phyloP scores from a whole-genome alignment of 2,888 invertebrate species.

The Tipula confusa region DNA sequence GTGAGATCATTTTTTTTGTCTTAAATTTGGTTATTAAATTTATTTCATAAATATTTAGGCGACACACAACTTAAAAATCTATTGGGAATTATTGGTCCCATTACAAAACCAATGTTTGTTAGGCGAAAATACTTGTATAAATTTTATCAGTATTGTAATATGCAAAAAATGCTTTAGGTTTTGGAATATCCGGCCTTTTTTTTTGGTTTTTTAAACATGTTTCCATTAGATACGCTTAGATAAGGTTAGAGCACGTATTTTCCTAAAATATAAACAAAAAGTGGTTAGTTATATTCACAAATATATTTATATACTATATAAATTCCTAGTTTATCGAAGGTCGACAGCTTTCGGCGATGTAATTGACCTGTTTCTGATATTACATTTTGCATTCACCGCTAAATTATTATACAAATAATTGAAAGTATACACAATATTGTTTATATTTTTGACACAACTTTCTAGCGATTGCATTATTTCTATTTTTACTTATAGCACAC shows the following conservation, averaged over 20 bases:
- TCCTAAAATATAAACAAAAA: not conserved
- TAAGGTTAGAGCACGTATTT: not conserved
- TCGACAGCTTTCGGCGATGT: not conserved
- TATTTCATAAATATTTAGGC: not conserved
- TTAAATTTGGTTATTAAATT: not conserved
- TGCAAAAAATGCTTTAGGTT: not conserved
- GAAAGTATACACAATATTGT: not conserved
- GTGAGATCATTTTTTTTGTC: conserved; percentile 4
- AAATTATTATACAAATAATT: not conserved
- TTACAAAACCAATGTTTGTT: no score
- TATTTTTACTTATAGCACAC: not conserved
- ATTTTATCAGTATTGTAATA: not conserved
- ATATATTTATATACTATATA: not conserved
- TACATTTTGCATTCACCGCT: not conserved
- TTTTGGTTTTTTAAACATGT: not conserved
- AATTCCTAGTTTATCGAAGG: not conserved
- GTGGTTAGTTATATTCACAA: not conserved
- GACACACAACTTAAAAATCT: not conserved
- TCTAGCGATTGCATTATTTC: not conserved
- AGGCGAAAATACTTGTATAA: not conserved
- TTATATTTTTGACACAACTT: not conserved
- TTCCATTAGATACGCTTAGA: not conserved
- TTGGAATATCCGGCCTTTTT: not conserved
- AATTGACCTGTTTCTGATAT: not conserved
- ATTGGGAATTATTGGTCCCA: no score